phyloP scores from a whole-genome alignment of 2,888 invertebrate species.

The Ferdinandea cuprea region DNA sequence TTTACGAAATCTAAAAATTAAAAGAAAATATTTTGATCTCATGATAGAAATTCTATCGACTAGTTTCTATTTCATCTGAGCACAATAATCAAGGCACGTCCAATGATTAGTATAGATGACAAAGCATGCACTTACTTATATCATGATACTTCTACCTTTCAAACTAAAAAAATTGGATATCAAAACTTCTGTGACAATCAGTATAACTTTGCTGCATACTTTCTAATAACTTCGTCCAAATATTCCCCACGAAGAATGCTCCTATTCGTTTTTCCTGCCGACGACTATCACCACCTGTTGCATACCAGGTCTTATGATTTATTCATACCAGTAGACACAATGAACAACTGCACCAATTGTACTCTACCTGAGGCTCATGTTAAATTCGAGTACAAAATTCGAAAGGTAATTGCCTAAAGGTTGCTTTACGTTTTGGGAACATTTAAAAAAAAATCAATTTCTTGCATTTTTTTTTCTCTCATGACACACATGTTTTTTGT shows the following conservation, averaged over 20 bases:
- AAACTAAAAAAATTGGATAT: no score
- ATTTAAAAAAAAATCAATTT: background rate
- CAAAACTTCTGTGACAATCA: no score
- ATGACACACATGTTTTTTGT: background rate
- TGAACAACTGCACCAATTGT: background rate
- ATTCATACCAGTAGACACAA: background rate
- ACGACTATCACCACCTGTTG: slow-evolving; percentile 5
- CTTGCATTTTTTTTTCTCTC: background rate
- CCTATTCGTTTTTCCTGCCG: background rate
- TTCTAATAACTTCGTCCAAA: slow-evolving; percentile 1
- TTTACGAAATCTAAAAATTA: no score
- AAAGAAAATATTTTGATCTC: no score
- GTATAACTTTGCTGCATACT: no score
- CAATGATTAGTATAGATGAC: no score
- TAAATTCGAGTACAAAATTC: background rate
- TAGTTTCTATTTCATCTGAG: no score
- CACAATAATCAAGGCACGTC: no score
- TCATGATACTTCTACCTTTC: no score
- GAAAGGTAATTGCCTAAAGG: slow-evolving; percentile 3
- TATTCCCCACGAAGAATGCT: background rate
- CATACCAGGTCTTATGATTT: background rate
- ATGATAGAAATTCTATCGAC: no score
- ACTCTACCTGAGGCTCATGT: background rate
- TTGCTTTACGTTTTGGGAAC: background rate
- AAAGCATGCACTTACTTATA: no score